Evolutionary conservation across 1,140 invertebrate genomes (phyloP).

Genomic region (Tribolium madens): DNA sequence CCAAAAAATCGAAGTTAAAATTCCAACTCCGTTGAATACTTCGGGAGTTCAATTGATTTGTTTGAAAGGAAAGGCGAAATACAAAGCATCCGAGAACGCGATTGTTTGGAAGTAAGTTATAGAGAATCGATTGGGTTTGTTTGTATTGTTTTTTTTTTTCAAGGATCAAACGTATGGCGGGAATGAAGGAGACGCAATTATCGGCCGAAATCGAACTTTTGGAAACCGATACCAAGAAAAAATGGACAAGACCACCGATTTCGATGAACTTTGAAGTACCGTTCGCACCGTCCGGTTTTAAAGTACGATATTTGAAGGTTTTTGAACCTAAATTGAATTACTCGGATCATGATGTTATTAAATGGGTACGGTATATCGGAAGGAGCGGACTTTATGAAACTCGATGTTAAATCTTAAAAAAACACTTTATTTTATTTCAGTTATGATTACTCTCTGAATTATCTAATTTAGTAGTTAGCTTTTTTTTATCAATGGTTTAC

Average conservation of each 20-base stretch:
- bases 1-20: slow-evolving; percentile 99
- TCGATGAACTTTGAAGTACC: slow-evolving; percentile 99
- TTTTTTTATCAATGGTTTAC: neutral
- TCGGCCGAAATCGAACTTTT: slow-evolving; percentile 99
- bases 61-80: slow-evolving; percentile 99
- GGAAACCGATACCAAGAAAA: slow-evolving; percentile 99
- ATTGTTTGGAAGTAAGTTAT: slow-evolving; percentile 98
- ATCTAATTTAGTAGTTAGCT: slow-evolving; percentile 1
- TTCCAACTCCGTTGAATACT: slow-evolving; percentile 98
- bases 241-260: slow-evolving; percentile 99
- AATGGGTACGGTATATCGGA: slow-evolving; percentile 99
- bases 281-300: slow-evolving; percentile 98
- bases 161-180: slow-evolving; percentile 99
- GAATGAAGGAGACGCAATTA: slow-evolving; percentile 99
- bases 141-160: slow-evolving; percentile 55
- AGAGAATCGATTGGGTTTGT: neutral
- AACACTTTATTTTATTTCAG: slow-evolving; percentile 12
- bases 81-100: slow-evolving; percentile 99
- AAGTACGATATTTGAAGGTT: slow-evolving; percentile 99
- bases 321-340: slow-evolving; percentile 99
- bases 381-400: slow-evolving; percentile 99
- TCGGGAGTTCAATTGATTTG: slow-evolving; percentile 99
- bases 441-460: slow-evolving; percentile 4
- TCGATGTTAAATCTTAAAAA: slow-evolving; percentile 80
- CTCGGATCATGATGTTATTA: slow-evolving; percentile 99